Evolutionary conservation across 2,113 vertebrate species (phyloP).

Genomic region (Chaetodon trifascialis): DNA sequence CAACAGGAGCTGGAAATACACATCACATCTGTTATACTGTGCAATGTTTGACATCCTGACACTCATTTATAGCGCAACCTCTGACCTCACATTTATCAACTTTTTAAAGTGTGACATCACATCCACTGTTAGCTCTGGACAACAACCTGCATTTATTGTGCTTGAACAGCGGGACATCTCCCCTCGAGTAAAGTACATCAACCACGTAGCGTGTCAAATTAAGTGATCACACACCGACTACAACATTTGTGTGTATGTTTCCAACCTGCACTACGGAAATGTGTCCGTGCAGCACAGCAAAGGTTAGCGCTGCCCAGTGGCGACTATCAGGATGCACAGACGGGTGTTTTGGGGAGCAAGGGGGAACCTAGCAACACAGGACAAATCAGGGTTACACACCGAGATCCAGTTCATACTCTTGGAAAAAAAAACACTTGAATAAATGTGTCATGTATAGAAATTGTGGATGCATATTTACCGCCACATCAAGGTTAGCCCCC

Average conservation of each 20-base stretch:
- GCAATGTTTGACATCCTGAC: constrained; percentile 45
- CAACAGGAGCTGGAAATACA: constrained; percentile 89
- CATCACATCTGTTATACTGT: constrained; percentile 50
- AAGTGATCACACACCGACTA: not conserved
- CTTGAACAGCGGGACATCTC: not conserved
- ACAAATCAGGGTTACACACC: constrained; percentile 18
- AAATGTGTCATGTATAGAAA: constrained; percentile 26
- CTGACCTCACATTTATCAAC: constrained; percentile 52
- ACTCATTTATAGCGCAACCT: constrained; percentile 30
- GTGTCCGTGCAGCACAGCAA: constrained; percentile 94
- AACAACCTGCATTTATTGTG: not conserved
- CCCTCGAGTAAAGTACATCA: not conserved
- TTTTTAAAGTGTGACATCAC: constrained; percentile 18
- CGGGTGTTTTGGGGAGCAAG: constrained; percentile 88
- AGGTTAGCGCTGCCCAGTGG: constrained; percentile 95
- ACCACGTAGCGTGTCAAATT: not conserved
- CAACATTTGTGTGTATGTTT: not conserved
- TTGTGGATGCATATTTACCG: constrained; percentile 68
- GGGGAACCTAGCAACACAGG: constrained; percentile 87
- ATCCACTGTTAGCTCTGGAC: not conserved
- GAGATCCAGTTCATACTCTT: not conserved
- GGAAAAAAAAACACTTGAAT: not conserved
- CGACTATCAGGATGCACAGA: constrained; percentile 97
- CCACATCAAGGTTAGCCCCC: constrained; percentile 91
- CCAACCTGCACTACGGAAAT: constrained; percentile 97